phyloP scores from a whole-genome alignment of 2,113 vertebrate genomes.

The Pelmatolapia mariae region DNA sequence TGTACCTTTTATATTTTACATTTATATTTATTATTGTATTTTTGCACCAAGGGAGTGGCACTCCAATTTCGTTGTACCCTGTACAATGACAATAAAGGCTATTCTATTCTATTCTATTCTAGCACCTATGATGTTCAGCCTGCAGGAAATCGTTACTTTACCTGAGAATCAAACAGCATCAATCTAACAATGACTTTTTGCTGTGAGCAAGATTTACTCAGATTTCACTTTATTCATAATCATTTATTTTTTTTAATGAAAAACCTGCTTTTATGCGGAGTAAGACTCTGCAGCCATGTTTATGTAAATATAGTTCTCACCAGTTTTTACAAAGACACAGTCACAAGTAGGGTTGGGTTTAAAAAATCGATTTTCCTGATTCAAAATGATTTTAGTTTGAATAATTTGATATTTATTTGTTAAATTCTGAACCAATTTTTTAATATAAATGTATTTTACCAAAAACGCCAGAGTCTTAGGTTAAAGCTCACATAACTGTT shows the following conservation, averaged over 20 bases:
- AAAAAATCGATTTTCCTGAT: neutral
- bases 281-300: neutral
- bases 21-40: no score
- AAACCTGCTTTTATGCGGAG: neutral
- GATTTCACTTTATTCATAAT: neutral
- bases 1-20: no score
- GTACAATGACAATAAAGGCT: no score
- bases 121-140: neutral
- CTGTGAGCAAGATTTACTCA: neutral
- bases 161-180: neutral
- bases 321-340: neutral
- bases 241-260: neutral
- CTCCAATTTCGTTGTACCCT: no score
- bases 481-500: neutral
- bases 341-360: neutral
- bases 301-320: neutral
- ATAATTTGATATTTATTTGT: neutral
- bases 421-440: neutral
- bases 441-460: neutral
- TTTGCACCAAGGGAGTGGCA: no score
- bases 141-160: neutral
- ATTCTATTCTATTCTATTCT: no score
- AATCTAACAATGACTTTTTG: neutral
- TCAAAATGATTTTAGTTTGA: neutral
- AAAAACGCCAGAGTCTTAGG: neutral